phyloP scores from a whole-genome alignment of 2,113 vertebrate species.

The Podiceps cristatus region DNA sequence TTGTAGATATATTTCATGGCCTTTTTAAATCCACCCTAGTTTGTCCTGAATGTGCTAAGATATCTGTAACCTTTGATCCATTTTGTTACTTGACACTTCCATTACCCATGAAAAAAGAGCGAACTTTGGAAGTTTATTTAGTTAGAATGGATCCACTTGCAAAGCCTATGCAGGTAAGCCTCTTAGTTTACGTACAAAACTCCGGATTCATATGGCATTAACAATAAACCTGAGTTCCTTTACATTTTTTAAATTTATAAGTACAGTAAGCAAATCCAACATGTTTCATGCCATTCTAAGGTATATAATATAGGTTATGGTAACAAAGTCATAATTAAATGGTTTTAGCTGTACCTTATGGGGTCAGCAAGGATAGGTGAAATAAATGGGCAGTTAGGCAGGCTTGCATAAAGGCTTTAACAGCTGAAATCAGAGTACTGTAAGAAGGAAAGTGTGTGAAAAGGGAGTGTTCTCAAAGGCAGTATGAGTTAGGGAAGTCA shows the following conservation, averaged over 20 bases:
- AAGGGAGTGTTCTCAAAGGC: not conserved
- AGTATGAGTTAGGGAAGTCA: not conserved
- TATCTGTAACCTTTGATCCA: constrained; percentile 98
- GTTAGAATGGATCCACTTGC: constrained; percentile 91
- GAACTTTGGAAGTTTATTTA: constrained; percentile 93
- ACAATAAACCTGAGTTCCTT: not conserved
- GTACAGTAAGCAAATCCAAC: not conserved
- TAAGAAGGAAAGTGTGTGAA: not conserved
- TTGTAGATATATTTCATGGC: constrained; percentile 99
- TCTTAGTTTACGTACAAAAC: not conserved
- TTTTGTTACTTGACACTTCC: constrained; percentile 99
- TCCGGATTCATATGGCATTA: not conserved
- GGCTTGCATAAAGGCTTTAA: not conserved
- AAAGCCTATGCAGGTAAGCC: constrained; percentile 93
- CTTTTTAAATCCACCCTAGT: constrained; percentile 99
- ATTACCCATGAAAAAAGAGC: constrained; percentile 97
- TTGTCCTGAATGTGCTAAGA: constrained; percentile 94
- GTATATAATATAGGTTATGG: not conserved
- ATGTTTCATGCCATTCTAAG: not conserved
- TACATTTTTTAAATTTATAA: not conserved
- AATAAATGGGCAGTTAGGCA: not conserved
- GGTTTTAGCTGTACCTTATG: not conserved
- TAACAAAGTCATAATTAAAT: not conserved
- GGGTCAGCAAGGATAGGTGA: not conserved
- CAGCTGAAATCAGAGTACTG: not conserved